Base-by-base conservation (phyloP, 2,113 vertebrate species). In the Cranoglanis bouderius region DNA sequence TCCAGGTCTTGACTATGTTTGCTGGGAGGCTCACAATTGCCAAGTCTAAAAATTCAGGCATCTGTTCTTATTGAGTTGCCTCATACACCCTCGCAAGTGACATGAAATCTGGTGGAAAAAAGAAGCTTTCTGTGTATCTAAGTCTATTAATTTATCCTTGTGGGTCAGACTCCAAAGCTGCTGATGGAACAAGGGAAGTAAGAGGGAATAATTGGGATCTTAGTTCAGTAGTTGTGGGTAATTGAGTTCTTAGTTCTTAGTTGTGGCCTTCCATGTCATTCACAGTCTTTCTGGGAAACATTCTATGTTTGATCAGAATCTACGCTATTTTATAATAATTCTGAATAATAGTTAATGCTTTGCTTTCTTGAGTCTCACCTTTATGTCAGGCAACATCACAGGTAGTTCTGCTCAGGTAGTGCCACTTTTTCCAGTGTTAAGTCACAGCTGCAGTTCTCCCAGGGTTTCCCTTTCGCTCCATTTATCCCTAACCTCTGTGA, bases 401-500 rank as follows among this genome's bases (percentile, higher is more conserved):
- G n/a, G 49, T 87, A 29, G 29, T 65, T 10, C 24, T 35, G 74
- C 61, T 82, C 40, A 87, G 88, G 83, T 89, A 70, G 32, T 78
- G 21, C 32, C 35, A 35, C 14, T 82, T 89, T 82, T 82, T 59
- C 9, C 24, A 70, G 35, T 70, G 53, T 67, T 70, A 92, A 93
- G 85, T 51, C 90, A 43, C 91, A 91, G 32, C 51, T 57, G 55
- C 67, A 57, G 2, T 3, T 35, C 70, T 46, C 67, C 53, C 72
- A 43, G 32, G 65, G 72, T n/a, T 70, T 59, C 14, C 13, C 32
- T 85, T 90, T 90, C 88, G 87, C 87, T 88, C 91, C 92, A 90
- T 85, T 89, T 90, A 87, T 92, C 88, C 91, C 85, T 91, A 90
- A 91, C 85, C 93, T 94, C 92, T 92, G 93, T 91, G 91, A 94